Percentiles rank a stretch among this genome's conserved stretches.
Conservation (phyloP, 2,888 invertebrate genomes). For the Hemicrepidius hirtus region DNA sequence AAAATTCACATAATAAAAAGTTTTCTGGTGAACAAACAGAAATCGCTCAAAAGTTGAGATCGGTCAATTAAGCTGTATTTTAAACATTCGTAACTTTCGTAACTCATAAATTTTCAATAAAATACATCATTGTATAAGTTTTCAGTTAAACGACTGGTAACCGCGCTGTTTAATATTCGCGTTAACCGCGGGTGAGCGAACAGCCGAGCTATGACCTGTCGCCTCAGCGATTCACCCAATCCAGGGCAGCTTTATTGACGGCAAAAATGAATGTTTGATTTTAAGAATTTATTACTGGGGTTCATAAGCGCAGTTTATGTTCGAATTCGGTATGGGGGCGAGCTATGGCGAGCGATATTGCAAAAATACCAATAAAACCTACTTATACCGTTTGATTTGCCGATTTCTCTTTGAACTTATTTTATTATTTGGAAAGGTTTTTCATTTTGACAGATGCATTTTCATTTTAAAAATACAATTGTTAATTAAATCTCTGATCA, state of each 20-base stretch:
- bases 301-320: constrained; percentile 52
- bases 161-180: constrained; percentile 47
- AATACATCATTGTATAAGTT: constrained; percentile 40
- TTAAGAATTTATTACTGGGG: constrained; percentile 50
- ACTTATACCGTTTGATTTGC: constrained; percentile 39
- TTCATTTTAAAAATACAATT: neutral
- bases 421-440: neutral
- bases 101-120: constrained; percentile 31
- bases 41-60: constrained; percentile 3
- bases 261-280: constrained; percentile 52
- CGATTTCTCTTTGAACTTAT: neutral
- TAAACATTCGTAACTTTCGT: constrained; percentile 8
- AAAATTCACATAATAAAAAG: neutral
- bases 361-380: constrained; percentile 48
- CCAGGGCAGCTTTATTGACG: constrained; percentile 51
- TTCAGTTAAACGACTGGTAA: constrained; percentile 38
- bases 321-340: constrained; percentile 31
- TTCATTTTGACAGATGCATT: neutral
- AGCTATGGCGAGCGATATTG: constrained; percentile 36
- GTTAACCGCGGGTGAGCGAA: constrained; percentile 46
- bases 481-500: neutral
- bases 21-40: neutral
- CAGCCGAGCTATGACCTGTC: constrained; percentile 48
- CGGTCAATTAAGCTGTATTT: constrained; percentile 7
- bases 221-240: constrained; percentile 49